Conservation (phyloP, 2,888 invertebrate genomes). For the Meteorus cinctellus region DNA sequence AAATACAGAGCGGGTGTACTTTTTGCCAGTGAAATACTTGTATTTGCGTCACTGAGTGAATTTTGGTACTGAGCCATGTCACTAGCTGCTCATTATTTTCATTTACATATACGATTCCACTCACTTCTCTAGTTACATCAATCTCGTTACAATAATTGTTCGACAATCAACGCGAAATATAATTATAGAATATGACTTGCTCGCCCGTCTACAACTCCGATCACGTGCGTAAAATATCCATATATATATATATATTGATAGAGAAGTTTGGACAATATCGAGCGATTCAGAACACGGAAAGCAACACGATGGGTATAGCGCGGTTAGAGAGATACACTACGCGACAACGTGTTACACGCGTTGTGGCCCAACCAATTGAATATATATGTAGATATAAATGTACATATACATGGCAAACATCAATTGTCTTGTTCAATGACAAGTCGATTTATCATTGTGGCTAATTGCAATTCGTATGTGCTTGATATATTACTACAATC, state of each 20-base stretch:
- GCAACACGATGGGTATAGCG: slow-evolving; percentile 21
- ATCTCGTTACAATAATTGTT: slow-evolving; percentile 39
- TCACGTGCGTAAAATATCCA: not conserved
- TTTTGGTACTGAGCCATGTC: not conserved
- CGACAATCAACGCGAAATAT: slow-evolving; percentile 36
- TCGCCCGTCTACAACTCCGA: slow-evolving; percentile 23
- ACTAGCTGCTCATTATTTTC: not conserved
- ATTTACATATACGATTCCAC: not conserved
- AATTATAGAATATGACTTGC: slow-evolving; percentile 35
- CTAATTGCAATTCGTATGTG: not conserved
- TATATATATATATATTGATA: not conserved
- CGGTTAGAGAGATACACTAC: slow-evolving; percentile 24
- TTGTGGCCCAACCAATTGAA: slow-evolving; percentile 28
- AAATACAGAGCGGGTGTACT: too few species aligned
- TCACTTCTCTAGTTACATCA: slow-evolving; percentile 14
- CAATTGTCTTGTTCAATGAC: slow-evolving; percentile 37
- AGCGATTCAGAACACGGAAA: slow-evolving; percentile 1
- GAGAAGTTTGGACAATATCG: not conserved
- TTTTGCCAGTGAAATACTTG: not conserved
- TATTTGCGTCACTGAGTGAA: not conserved
- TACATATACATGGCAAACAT: not conserved
- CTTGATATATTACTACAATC: not conserved
- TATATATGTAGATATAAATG: not conserved
- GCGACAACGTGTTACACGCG: slow-evolving; percentile 39
- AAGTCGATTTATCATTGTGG: slow-evolving; percentile 1